Percentiles rank a stretch among this genome's conserved stretches.
These are phyloP conservation scores for Branchinecta lynchi DNA, from an alignment of 1,140 invertebrate genomes.

Conservation along the genomic window DNA sequence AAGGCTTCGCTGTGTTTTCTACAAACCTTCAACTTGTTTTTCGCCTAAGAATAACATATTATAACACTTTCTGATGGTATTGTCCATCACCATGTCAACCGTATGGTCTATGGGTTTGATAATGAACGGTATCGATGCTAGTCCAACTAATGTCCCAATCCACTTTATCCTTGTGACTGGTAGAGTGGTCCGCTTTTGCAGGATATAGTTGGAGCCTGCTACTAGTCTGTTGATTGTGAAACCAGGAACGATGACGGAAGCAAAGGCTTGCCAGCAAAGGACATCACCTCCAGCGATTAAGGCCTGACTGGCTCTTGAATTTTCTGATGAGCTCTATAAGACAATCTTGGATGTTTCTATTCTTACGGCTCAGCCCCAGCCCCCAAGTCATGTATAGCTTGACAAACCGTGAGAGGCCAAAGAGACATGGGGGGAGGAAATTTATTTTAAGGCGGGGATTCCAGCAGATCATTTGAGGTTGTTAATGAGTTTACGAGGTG, in stretches of 20 bases:
- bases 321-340: too few species aligned
- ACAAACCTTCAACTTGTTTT: too few species aligned
- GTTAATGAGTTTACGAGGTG: too few species aligned
- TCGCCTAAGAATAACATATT: too few species aligned
- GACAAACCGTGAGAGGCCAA: too few species aligned
- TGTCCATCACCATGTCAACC: conserved; percentile 64
- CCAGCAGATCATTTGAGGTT: too few species aligned
- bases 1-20: too few species aligned
- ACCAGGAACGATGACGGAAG: conserved; percentile 80
- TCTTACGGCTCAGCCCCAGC: too few species aligned
- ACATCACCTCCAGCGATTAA: conserved; percentile 58
- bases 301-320: conserved; percentile 33
- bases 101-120: conserved; percentile 72
- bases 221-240: conserved; percentile 80
- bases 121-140: conserved; percentile 76
- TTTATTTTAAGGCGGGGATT: too few species aligned
- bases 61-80: conserved; percentile 35
- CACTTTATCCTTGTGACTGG: conserved; percentile 40
- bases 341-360: too few species aligned
- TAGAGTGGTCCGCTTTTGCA: conserved; percentile 37
- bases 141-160: conserved; percentile 58
- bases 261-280: conserved; percentile 79
- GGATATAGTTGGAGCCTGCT: conserved; percentile 38
- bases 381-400: too few species aligned
- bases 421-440: too few species aligned